These are phyloP conservation scores for Styela plicata DNA, from an alignment of 23 tunicate genomes.

Conservation along the genomic window DNA sequence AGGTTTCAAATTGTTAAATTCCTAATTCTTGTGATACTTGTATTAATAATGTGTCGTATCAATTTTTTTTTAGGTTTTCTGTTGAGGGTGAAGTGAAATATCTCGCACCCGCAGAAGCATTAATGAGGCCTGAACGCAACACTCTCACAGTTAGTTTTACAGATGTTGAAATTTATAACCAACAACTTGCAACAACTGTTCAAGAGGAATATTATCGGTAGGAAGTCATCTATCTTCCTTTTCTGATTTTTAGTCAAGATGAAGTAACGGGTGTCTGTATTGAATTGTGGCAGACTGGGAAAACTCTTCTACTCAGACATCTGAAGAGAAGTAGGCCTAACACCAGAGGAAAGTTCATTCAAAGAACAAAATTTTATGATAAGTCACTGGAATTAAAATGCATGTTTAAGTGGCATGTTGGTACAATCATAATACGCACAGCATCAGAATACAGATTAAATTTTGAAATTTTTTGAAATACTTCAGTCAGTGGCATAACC, in stretches of 20 bases:
- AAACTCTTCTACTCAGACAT: background rate
- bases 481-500: no score
- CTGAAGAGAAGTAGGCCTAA: background rate
- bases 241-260: background rate
- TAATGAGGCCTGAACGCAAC: constrained; percentile 77
- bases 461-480: no score
- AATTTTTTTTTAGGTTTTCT: constrained; percentile 15
- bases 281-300: background rate
- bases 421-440: no score
- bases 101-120: constrained; percentile 42
- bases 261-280: background rate
- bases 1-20: no score
- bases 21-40: no score
- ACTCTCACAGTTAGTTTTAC: constrained; percentile 68
- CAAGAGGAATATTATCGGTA: constrained; percentile 92
- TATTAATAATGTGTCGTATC: no score
- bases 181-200: constrained; percentile 77
- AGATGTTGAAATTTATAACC: constrained; percentile 67
- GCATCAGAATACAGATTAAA: no score
- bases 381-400: no score
- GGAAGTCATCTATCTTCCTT: background rate
- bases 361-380: no score
- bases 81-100: constrained; percentile 78
- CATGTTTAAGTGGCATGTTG: no score
- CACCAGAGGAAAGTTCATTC: no score